Evolutionary conservation across 1,140 invertebrate species (phyloP).

Genomic region (Cydia pomonella): DNA sequence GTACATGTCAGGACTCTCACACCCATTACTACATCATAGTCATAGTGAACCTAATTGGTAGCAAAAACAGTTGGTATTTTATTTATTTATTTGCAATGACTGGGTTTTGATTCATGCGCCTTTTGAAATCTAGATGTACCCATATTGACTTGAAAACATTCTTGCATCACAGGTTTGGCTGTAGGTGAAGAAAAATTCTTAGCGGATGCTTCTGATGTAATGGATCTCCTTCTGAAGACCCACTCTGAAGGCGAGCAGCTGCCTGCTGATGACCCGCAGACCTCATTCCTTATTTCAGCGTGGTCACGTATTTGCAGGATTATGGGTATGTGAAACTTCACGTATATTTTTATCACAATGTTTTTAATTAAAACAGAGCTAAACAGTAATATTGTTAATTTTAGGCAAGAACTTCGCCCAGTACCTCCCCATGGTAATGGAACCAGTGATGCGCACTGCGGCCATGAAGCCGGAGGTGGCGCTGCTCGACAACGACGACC

Average conservation of each 20-base stretch:
- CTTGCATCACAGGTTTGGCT: constrained; percentile 84
- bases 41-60: no score
- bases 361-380: neutral
- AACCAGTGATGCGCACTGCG: constrained; percentile 96
- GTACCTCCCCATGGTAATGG: constrained; percentile 98
- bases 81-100: no score
- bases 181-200: constrained; percentile 98
- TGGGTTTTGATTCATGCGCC: no score
- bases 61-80: no score
- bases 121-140: neutral
- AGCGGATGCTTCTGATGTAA: constrained; percentile 96
- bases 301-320: constrained; percentile 99
- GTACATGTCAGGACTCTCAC: no score
- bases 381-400: constrained; percentile 33
- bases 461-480: constrained; percentile 98
- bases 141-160: neutral
- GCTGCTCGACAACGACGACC: constrained; percentile 95
- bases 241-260: constrained; percentile 91
- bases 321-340: constrained; percentile 83
- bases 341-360: neutral
- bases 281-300: constrained; percentile 98
- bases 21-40: no score
- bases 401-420: constrained; percentile 95
- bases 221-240: constrained; percentile 96
- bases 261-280: constrained; percentile 97